Base-by-base conservation (phyloP, 2,797 vertebrate genomes). In the Cynodonichthys magdalenae region DNA sequence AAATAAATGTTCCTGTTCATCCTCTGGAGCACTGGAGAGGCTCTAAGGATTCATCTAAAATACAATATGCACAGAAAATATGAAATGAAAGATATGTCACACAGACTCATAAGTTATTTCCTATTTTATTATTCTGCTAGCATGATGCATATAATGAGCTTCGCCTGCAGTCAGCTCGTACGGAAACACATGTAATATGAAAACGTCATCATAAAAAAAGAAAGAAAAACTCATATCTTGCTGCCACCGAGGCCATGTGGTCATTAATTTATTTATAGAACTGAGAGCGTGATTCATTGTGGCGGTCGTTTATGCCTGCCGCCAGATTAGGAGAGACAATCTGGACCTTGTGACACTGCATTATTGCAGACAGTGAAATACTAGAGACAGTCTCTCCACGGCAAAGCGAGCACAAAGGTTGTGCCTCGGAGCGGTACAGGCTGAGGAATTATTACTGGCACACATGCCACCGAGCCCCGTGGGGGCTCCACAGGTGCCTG, bases 321-420 rank as follows among this genome's bases (percentile, higher is more conserved):
- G 20, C 63, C 70, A 85, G 79, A 90, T 86, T 83, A 78, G 73
- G 73, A 77, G 63, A 68, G 77, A 80, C 81, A 87, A 83, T 83
- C 63, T 87, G 74, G 82, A 64, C 77, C 63, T 59, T 72, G 77
- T 84, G 84, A 87, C 46, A 74, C n/a, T 15, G 63, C 82, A 79
- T 82, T 82, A 82, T 86, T 87, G 63, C 60, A 80, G 75, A 83
- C 74, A 71, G 80, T 78, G 76, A 89, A 86, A 88, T 82, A 87
- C 78, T 66, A 52, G 45, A 82, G 86, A 87, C 86, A 85, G 84
- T 86, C 86, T 66, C 71, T 83, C 80, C 68, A 66, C 53, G 18
- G 63, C 58, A 72, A 56, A 47, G 66, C 46, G 48, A 80, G 82
- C 80, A 90, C 75, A 80, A 74, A 83, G 79, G 65, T 70, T 36